Evolutionary conservation across 2,888 invertebrate species (phyloP).

Genomic region (Clivina fossor): DNA sequence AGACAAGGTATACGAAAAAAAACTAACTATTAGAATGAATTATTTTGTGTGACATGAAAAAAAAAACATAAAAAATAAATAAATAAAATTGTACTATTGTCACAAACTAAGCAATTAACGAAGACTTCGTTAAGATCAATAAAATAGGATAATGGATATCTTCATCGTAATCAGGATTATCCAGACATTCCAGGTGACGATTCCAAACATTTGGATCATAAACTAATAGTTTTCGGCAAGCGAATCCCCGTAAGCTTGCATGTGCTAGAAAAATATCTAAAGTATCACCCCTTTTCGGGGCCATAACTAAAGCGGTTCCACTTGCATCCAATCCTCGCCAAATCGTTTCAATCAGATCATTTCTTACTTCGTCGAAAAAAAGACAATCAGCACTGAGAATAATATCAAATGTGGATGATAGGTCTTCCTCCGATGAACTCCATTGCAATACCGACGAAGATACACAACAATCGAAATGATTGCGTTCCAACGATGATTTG

Average conservation of each 20-base stretch:
- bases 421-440: slow-evolving; percentile 53
- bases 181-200: slow-evolving; percentile 63
- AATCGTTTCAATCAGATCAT: slow-evolving; percentile 68
- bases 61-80: slow-evolving; percentile 13
- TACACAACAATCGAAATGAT: slow-evolving; percentile 59
- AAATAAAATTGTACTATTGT: neutral
- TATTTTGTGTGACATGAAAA: slow-evolving; percentile 13
- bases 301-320: slow-evolving; percentile 74
- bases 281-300: slow-evolving; percentile 72
- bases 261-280: slow-evolving; percentile 68
- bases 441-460: slow-evolving; percentile 60
- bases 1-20: slow-evolving; percentile 35
- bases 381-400: slow-evolving; percentile 79
- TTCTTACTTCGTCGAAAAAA: slow-evolving; percentile 74
- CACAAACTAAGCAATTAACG: slow-evolving; percentile 16
- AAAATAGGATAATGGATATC: slow-evolving; percentile 73
- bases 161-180: slow-evolving; percentile 64
- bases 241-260: slow-evolving; percentile 62
- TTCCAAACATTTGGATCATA: slow-evolving; percentile 71
- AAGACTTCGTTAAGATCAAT: slow-evolving; percentile 60
- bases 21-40: slow-evolving; percentile 11
- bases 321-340: slow-evolving; percentile 61
- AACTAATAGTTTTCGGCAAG: slow-evolving; percentile 59
- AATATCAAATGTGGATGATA: slow-evolving; percentile 59
- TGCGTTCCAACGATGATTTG: slow-evolving; percentile 64